Evolutionary conservation across 2,888 invertebrate genomes (phyloP), one percentile per base, ranked within the genome.

Genomic region (Thalpophila matura): DNA sequence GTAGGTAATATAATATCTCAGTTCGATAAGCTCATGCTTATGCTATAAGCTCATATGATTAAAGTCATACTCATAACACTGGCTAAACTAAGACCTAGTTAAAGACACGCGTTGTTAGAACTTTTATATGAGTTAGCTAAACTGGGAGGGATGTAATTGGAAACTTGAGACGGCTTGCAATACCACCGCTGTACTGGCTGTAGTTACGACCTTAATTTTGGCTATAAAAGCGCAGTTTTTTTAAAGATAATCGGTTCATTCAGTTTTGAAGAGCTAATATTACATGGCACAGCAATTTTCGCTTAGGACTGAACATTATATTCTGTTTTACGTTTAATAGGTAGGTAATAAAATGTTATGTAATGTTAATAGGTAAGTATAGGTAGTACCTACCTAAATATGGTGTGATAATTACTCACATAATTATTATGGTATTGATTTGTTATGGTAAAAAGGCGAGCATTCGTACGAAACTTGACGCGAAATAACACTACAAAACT

Each of bases 51-150:
- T 31, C 14, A 31, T 57, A 72, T 74, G 69, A 79, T 81, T 79
- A 80, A 82, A 79, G 40, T 42, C 38, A 64, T 14, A 14, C 68
- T 81, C 67, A 78, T 80, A 77, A 80, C 68, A 68, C 58, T 67
- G 74, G 77, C 71, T 75, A 29, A 65, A 77, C 80, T 83, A 73
- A 82, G 81, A 81, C 77, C 79, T 77, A 79, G 83, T 83, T 80
- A 83, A 88, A 87, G 89, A 88, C 88, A 89, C 85, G 84, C 84
- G 88, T 81, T 85, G 86, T 88, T 85, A 83, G 82, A 94, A 94
- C 89, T 94, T 94, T 94, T 93, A 93, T 93, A 91, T 88, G 91
- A 93, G 90, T 92, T 93, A 85, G 88, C 87, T 89, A 85, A 91
- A 91, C 88, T 90, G 80, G 85, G 89, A 87, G 90, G 87, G 89